Evolutionary conservation across 2,888 invertebrate species (phyloP).

Genomic region (Himalopsyche anomala): DNA sequence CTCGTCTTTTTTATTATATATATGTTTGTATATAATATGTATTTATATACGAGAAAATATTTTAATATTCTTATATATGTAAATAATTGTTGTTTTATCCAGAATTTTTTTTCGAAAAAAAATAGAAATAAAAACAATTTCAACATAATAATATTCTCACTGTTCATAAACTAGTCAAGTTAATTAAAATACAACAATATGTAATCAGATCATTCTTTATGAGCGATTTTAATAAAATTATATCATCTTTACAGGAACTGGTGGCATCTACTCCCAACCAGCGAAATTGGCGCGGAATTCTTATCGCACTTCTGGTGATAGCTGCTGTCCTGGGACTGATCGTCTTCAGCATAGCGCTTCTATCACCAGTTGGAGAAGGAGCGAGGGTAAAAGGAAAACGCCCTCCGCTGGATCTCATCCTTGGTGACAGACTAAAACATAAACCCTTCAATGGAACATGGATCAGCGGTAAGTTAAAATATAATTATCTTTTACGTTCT

Average conservation of each 20-base stretch:
- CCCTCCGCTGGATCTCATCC: slow-evolving; percentile 83
- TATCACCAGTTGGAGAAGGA: slow-evolving; percentile 87
- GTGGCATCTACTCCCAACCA: slow-evolving; percentile 91
- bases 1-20: too few species aligned
- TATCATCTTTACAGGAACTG: slow-evolving; percentile 83
- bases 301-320: slow-evolving; percentile 93
- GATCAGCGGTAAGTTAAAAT: slow-evolving; percentile 79
- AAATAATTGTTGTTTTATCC: too few species aligned
- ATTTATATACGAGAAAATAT: too few species aligned
- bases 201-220: too few species aligned
- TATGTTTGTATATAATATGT: too few species aligned
- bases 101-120: too few species aligned
- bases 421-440: slow-evolving; percentile 76
- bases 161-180: too few species aligned
- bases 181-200: too few species aligned
- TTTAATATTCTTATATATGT: too few species aligned
- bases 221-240: not conserved
- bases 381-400: slow-evolving; percentile 82
- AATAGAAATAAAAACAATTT: too few species aligned
- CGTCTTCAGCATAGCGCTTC: slow-evolving; percentile 92
- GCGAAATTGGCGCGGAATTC: slow-evolving; percentile 96
- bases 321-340: slow-evolving; percentile 92
- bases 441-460: slow-evolving; percentile 86
- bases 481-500: too few species aligned
- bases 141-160: too few species aligned